These are phyloP conservation scores for Onychostoma macrolepis DNA, from an alignment of 2,113 vertebrate species.

Conservation along the genomic window DNA sequence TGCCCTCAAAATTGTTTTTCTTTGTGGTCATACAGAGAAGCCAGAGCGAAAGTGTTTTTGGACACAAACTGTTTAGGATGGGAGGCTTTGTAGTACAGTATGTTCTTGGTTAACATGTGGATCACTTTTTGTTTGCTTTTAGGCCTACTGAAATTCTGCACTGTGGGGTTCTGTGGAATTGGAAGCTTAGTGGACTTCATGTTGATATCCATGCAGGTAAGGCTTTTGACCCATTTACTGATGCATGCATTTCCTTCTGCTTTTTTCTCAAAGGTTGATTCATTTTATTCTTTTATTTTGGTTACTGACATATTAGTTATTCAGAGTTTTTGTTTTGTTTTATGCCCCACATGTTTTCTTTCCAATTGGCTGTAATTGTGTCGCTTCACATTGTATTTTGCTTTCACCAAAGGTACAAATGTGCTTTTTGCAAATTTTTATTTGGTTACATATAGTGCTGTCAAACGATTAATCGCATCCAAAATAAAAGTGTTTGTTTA, in stretches of 20 bases:
- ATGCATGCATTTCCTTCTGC: neutral
- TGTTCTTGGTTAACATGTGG: neutral
- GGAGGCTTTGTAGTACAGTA: neutral
- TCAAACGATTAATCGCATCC: too few species aligned
- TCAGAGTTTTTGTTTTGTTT: neutral
- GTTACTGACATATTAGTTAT: neutral
- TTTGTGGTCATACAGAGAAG: conserved; percentile 7
- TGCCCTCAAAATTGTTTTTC: neutral
- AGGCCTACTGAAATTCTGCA: conserved; percentile 98
- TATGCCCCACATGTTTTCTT: neutral
- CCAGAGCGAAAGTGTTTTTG: conserved; percentile 12
- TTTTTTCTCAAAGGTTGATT: neutral
- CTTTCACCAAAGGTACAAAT: neutral
- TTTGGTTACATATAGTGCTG: too few species aligned
- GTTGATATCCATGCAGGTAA: conserved; percentile 97
- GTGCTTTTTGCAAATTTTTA: too few species aligned
- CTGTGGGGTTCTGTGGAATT: conserved; percentile 98
- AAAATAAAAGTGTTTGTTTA: too few species aligned
- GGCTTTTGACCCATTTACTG: conserved; percentile 38
- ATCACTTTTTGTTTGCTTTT: conserved; percentile 48
- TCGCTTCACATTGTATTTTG: neutral
- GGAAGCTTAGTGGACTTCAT: conserved; percentile 97
- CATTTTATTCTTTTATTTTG: neutral
- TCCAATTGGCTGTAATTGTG: neutral
- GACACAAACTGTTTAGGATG: neutral